Conservation (phyloP, 2,888 invertebrate species). For the Gerris lacustris region DNA sequence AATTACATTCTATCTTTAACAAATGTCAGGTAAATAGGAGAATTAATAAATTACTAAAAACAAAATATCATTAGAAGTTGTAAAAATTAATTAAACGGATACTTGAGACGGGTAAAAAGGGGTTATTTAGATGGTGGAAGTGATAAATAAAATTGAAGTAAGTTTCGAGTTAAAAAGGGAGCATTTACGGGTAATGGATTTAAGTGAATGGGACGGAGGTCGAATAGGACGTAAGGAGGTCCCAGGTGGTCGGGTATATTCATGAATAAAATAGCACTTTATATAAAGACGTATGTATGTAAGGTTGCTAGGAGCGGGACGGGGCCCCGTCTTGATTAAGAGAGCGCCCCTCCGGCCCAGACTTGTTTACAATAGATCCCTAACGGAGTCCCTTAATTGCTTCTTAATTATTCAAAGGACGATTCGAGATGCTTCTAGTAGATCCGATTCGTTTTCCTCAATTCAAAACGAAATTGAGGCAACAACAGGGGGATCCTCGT, state of each 20-base stretch:
- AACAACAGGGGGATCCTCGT: too few relatives aligned
- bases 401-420: slow-evolving; percentile 5
- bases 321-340: too few relatives aligned
- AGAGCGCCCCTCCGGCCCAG: too few relatives aligned
- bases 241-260: slow-evolving; percentile 1
- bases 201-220: neutral
- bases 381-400: neutral
- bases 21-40: too few relatives aligned
- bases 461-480: neutral
- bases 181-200: neutral
- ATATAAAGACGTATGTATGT: slow-evolving; percentile 1
- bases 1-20: too few relatives aligned
- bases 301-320: too few relatives aligned
- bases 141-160: too few relatives aligned
- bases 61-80: too few relatives aligned
- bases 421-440: neutral
- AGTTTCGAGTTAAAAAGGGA: neutral
- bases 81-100: too few relatives aligned
- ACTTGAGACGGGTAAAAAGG: too few relatives aligned
- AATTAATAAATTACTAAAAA: too few relatives aligned
- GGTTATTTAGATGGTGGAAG: too few relatives aligned
- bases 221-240: neutral
- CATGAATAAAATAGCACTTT: slow-evolving; percentile 1
- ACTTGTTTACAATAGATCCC: slow-evolving; percentile 2
- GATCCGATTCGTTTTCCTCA: neutral